Conservation (phyloP, 2,888 invertebrate genomes). For the Helleia helle region DNA sequence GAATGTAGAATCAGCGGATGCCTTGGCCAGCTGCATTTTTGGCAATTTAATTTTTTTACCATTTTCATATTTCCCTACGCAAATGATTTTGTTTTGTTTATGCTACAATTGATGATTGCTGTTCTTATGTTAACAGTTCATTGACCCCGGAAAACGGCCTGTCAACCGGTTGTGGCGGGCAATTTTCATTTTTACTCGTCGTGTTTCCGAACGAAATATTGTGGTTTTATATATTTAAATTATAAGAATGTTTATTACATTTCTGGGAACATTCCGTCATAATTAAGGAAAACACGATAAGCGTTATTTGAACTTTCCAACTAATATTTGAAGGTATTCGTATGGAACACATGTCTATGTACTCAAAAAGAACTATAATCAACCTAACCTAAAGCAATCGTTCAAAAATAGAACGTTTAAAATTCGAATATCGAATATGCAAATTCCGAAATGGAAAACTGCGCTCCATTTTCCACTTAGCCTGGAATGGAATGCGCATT, state of each 20-base stretch:
- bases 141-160: conserved; percentile 54
- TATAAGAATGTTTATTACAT: no score
- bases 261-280: no score
- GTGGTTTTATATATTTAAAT: neutral
- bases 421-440: neutral
- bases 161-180: conserved; percentile 31
- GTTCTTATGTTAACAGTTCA: conserved; percentile 37
- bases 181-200: conserved; percentile 16
- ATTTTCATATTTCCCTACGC: conserved; percentile 18
- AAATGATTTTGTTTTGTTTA: conserved; percentile 9
- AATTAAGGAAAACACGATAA: no score
- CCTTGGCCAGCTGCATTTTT: conserved; percentile 49
- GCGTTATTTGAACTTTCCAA: no score
- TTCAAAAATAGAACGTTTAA: no score
- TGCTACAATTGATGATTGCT: conserved; percentile 10
- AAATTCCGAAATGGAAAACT: no score
- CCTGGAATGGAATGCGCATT: no score
- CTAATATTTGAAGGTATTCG: no score
- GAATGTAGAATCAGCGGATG: conserved; percentile 50
- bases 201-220: conserved; percentile 13
- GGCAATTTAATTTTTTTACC: conserved; percentile 29
- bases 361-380: no score
- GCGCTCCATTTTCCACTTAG: no score
- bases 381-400: no score
- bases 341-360: no score